phyloP scores from a whole-genome alignment of 2,797 vertebrate species.

The Rhyacichthys aspro region DNA sequence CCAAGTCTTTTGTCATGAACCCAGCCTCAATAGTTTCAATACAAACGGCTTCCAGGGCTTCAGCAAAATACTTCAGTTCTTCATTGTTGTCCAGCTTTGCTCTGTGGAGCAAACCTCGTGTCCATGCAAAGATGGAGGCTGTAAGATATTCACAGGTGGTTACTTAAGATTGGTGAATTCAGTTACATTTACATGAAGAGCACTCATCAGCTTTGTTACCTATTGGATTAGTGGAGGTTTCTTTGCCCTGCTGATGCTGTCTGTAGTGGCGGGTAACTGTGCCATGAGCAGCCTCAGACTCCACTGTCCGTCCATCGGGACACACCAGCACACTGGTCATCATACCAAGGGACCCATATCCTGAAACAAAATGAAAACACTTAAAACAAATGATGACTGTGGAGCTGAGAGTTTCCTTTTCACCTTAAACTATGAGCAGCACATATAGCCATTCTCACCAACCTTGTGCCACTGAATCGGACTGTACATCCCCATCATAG shows the following conservation, averaged over 20 bases:
- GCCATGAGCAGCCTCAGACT: slow-evolving; percentile 96
- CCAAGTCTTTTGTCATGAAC: slow-evolving; percentile 98
- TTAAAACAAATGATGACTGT: neutral
- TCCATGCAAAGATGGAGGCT: slow-evolving; percentile 99
- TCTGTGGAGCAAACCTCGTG: slow-evolving; percentile 91
- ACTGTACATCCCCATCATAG: slow-evolving; percentile 98
- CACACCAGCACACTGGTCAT: slow-evolving; percentile 98
- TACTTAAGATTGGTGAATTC: too few relatives aligned
- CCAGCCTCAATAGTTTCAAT: slow-evolving; percentile 96
- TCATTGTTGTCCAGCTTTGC: slow-evolving; percentile 91
- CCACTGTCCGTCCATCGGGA: slow-evolving; percentile 95
- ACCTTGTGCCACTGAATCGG: slow-evolving; percentile 98
- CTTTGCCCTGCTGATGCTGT: slow-evolving; percentile 94
- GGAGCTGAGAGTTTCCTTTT: too few relatives aligned
- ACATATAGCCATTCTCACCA: slow-evolving; percentile 2
- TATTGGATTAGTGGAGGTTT: slow-evolving; percentile 98
- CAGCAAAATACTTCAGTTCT: slow-evolving; percentile 85
- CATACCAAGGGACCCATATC: slow-evolving; percentile 98
- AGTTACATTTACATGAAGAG: too few relatives aligned
- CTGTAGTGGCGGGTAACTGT: slow-evolving; percentile 97
- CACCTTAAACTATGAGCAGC: too few relatives aligned
- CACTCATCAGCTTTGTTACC: slow-evolving; percentile 75
- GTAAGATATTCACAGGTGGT: neutral
- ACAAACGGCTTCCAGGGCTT: slow-evolving; percentile 92
- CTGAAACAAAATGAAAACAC: slow-evolving; percentile 66